A percentile compares a stretch with the other conserved stretches of the same genome.
These are phyloP conservation scores for Andrena dorsata DNA, from an alignment of 2,888 invertebrate species.

Conservation along the genomic window DNA sequence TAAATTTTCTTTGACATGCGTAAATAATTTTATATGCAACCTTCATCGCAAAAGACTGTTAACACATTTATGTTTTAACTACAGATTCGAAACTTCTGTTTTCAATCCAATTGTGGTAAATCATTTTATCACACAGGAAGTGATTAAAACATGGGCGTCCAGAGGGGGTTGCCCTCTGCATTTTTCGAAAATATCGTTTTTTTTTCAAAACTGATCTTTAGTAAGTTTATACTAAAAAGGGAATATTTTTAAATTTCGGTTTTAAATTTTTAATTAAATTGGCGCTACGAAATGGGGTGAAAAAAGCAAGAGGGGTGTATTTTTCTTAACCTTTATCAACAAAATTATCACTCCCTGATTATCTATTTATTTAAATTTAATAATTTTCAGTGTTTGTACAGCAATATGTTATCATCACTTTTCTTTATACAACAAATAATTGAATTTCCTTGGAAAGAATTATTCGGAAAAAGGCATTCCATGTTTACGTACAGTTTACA, in stretches of 20 bases:
- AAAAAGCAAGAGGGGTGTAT: too few relatives aligned
- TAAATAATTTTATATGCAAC: background rate
- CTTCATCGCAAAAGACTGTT: background rate
- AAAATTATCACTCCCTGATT: background rate
- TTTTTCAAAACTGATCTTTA: too few relatives aligned
- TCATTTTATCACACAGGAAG: background rate
- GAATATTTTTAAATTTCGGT: too few relatives aligned
- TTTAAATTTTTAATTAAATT: too few relatives aligned
- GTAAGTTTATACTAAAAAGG: too few relatives aligned
- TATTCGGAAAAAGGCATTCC: background rate
- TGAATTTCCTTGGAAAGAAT: background rate
- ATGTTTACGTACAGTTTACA: slow-evolving; percentile 5
- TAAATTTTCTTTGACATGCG: too few relatives aligned
- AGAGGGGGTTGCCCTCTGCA: too few relatives aligned
- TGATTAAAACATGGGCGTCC: background rate
- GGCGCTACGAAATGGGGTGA: too few relatives aligned
- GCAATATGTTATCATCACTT: too few relatives aligned
- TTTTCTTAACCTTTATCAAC: too few relatives aligned
- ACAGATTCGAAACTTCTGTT: background rate
- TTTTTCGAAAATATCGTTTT: too few relatives aligned
- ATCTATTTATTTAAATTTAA: background rate
- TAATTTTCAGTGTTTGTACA: background rate
- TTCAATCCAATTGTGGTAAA: background rate
- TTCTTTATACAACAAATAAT: too few relatives aligned
- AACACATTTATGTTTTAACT: slow-evolving; percentile 14